These are phyloP conservation scores for Hypselothyrea guttata DNA, from an alignment of 2,888 invertebrate species.

Conservation along the genomic window DNA sequence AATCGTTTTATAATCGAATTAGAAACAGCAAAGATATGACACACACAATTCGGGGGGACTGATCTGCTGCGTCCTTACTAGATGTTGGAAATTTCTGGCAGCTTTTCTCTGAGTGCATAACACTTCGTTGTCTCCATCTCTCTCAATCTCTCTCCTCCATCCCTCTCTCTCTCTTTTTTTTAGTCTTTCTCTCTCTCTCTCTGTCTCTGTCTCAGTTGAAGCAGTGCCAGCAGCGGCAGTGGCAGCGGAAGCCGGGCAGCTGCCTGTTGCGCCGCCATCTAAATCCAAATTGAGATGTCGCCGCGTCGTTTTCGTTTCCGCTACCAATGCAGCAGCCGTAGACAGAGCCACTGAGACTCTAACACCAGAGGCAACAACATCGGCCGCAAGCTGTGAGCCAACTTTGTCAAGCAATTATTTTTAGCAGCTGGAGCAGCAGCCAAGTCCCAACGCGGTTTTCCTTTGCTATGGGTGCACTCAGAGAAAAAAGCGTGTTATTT, in stretches of 20 bases:
- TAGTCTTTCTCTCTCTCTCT: no score
- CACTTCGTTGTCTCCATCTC: no score
- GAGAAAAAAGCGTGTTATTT: no score
- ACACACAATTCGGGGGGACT: no score
- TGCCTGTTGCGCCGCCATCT: conserved; percentile 45
- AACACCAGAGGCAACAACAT: neutral
- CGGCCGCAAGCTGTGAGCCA: conserved; percentile 59
- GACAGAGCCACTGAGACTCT: conserved; percentile 23
- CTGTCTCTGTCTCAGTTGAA: neutral
- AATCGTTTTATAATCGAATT: no score
- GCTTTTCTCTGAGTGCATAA: no score
- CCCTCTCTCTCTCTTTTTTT: no score
- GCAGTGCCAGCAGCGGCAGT: neutral
- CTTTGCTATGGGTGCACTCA: neutral
- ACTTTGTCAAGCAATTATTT: conserved; percentile 74
- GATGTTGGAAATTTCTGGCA: no score
- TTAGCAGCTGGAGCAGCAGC: conserved; percentile 33
- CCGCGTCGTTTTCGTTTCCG: conserved; percentile 50
- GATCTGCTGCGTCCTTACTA: no score
- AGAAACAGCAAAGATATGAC: no score
- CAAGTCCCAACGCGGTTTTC: neutral
- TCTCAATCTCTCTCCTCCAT: no score
- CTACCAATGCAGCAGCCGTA: conserved; percentile 10
- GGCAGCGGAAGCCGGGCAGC: neutral
- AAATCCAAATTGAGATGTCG: conserved; percentile 66